Conservation (phyloP, 2,113 vertebrate genomes). For the Mirounga angustirostris region DNA sequence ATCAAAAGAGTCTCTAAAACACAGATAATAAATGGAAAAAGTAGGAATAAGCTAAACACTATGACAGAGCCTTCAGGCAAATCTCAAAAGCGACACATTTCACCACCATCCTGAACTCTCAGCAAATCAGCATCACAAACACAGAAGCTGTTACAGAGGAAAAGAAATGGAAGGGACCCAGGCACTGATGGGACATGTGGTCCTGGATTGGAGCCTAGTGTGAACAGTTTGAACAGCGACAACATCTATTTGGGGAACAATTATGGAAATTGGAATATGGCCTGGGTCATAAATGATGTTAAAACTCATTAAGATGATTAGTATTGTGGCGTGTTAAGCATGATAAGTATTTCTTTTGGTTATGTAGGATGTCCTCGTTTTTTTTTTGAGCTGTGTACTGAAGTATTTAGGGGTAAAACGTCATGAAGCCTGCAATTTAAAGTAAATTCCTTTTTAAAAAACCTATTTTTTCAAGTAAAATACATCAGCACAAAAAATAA, state of each 20-base stretch:
- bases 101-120: background rate
- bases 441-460: background rate
- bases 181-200: background rate
- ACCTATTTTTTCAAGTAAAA: background rate
- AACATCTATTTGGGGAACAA: background rate
- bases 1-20: background rate
- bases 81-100: background rate
- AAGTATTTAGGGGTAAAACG: background rate
- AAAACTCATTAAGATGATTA: constrained; percentile 9
- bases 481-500: background rate
- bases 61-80: background rate
- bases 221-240: background rate
- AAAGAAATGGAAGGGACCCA: background rate
- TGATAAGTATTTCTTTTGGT: background rate
- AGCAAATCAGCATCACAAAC: background rate
- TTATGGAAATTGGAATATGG: background rate
- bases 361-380: background rate
- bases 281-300: background rate
- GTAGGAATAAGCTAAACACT: background rate
- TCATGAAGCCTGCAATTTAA: background rate
- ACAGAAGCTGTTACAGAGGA: background rate
- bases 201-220: background rate
- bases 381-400: background rate
- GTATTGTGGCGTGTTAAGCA: background rate
- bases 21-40: background rate